Conservation (phyloP, 2,888 invertebrate species). For the Pedicia rivosa region DNA sequence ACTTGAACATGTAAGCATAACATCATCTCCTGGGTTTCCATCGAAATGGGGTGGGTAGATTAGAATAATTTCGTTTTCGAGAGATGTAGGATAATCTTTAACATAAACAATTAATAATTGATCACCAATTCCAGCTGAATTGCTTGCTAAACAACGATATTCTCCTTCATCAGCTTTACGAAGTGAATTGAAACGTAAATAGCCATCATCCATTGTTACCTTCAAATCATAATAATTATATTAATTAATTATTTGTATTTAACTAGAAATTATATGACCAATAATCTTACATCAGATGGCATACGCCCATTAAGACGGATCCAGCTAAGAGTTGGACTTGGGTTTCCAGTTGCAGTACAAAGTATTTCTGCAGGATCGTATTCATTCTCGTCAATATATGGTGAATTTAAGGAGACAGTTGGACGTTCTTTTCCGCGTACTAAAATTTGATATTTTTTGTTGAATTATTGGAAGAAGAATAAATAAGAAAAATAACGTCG, state of each 20-base stretch:
- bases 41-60: constrained; percentile 41
- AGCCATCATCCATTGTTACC: constrained; percentile 33
- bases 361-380: constrained; percentile 57
- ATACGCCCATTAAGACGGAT: constrained; percentile 22
- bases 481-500: too few relatives aligned
- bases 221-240: too few relatives aligned
- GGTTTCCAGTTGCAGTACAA: constrained; percentile 60
- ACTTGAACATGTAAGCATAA: constrained; percentile 41
- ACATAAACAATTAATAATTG: constrained; percentile 54
- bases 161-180: constrained; percentile 58
- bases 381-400: constrained; percentile 46
- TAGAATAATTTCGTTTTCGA: constrained; percentile 21
- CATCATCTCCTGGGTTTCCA: constrained; percentile 44
- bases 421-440: too few relatives aligned
- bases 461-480: too few relatives aligned
- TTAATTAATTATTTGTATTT: too few relatives aligned
- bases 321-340: constrained; percentile 61
- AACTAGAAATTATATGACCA: too few relatives aligned
- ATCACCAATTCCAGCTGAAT: constrained; percentile 45
- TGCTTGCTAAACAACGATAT: constrained; percentile 69
- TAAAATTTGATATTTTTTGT: constrained; percentile 4
- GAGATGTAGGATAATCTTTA: constrained; percentile 26
- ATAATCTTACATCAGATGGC: constrained; percentile 22
- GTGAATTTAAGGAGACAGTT: constrained; percentile 40
- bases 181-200: constrained; percentile 53